A percentile compares a stretch with the other conserved stretches of the same genome.
phyloP scores from a whole-genome alignment of 2,797 vertebrate genomes.

The Sebastes trivittatus region DNA sequence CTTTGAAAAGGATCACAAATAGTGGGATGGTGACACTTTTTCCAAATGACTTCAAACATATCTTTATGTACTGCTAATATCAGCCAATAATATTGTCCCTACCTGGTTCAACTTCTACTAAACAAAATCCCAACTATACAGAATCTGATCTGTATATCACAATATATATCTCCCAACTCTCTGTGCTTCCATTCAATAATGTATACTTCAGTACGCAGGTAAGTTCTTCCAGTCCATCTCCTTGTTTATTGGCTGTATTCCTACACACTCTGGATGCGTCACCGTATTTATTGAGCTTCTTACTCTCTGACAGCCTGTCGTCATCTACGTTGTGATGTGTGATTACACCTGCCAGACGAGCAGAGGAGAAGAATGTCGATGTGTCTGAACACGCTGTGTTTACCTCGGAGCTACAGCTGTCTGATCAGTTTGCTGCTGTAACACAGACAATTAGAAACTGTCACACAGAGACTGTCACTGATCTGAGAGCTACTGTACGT shows the following conservation, averaged over 20 bases:
- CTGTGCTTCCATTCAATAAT: no score
- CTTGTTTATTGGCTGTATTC: background rate
- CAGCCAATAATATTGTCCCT: background rate
- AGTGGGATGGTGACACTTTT: background rate
- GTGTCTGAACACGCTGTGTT: conserved; percentile 56
- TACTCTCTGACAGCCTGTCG: background rate
- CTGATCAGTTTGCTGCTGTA: background rate
- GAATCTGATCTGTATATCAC: background rate
- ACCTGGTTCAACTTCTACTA: background rate
- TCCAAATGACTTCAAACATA: background rate
- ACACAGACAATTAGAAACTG: background rate
- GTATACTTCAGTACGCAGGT: no score
- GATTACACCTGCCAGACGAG: conserved; percentile 44
- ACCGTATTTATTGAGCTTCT: background rate
- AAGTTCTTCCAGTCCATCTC: background rate
- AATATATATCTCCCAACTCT: background rate
- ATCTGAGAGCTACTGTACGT: background rate
- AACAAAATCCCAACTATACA: background rate
- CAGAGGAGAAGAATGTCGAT: conserved; percentile 37
- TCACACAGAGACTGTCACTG: background rate
- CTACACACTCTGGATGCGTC: background rate
- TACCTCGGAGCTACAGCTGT: conserved; percentile 11
- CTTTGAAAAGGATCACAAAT: background rate
- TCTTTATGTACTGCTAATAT: background rate
- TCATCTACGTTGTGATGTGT: background rate